These are phyloP conservation scores for Ophthalmolycus amberensis DNA, from an alignment of 2,113 vertebrate species.

Conservation along the genomic window DNA sequence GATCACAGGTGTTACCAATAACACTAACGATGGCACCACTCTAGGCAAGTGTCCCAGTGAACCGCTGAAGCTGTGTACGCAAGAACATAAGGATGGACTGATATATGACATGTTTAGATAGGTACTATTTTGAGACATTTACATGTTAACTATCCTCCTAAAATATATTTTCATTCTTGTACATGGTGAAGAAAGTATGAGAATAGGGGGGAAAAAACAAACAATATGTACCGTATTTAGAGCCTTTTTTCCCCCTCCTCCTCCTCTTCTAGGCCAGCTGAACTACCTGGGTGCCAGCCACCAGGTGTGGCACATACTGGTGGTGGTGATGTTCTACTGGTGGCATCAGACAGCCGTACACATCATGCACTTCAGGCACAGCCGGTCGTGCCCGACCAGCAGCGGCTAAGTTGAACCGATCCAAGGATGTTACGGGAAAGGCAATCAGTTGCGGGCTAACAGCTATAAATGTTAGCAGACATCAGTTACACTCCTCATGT, in stretches of 20 bases:
- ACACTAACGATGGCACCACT: not conserved
- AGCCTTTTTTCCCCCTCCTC: not conserved
- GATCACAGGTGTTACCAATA: not conserved
- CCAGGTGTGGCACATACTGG: conserved; percentile 97
- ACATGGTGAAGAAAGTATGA: not conserved
- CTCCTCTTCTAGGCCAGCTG: conserved; percentile 87
- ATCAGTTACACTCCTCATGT: not conserved
- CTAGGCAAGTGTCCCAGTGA: not conserved
- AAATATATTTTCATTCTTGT: not conserved
- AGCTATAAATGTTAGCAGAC: not conserved
- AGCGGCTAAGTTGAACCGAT: conserved; percentile 54
- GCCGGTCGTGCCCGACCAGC: conserved; percentile 85
- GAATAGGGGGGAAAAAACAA: not conserved
- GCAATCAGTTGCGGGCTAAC: not conserved
- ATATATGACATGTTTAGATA: not conserved
- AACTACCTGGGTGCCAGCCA: conserved; percentile 99
- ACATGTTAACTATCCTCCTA: not conserved
- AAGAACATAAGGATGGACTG: not conserved
- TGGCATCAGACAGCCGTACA: conserved; percentile 96
- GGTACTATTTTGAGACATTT: not conserved
- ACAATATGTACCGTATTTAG: not conserved
- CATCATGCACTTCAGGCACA: conserved; percentile 95
- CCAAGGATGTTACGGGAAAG: not conserved
- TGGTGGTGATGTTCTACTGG: conserved; percentile 99
- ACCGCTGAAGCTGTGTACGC: not conserved